Percentiles rank a stretch among this genome's conserved stretches.
Conservation (phyloP, 2,888 invertebrate genomes). For the Aricia artaxerxes region DNA sequence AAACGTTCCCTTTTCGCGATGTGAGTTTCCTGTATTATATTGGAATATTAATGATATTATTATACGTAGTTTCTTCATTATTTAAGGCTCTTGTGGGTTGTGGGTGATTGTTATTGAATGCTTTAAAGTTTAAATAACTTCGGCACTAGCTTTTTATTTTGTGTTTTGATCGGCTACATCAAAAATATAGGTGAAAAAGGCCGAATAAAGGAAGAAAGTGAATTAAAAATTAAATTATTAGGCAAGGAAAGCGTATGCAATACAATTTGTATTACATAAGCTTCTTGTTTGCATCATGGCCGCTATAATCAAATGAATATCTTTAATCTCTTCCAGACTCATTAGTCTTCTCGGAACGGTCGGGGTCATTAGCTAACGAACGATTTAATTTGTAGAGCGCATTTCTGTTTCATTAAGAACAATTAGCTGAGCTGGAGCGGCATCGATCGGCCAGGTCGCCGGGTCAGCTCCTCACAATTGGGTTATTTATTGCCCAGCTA, state of each 20-base stretch:
- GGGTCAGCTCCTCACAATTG: slow-evolving; percentile 7
- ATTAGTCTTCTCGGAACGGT: not conserved
- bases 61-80: not conserved
- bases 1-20: not conserved
- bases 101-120: not conserved
- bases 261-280: not conserved
- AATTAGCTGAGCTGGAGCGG: slow-evolving; percentile 13
- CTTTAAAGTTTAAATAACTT: too few species aligned
- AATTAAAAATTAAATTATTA: not conserved
- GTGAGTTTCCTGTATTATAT: not conserved
- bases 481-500: slow-evolving; percentile 10
- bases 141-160: too few species aligned
- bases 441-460: slow-evolving; percentile 21
- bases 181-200: not conserved
- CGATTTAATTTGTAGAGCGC: slow-evolving; percentile 18
- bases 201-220: not conserved
- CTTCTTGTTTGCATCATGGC: not conserved
- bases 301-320: not conserved
- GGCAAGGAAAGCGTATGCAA: not conserved
- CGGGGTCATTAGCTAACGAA: slow-evolving; percentile 7
- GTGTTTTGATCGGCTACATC: not conserved
- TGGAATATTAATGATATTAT: not conserved
- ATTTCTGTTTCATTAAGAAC: slow-evolving; percentile 8
- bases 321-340: slow-evolving; percentile 2
- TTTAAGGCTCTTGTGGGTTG: not conserved